A percentile compares a stretch with the other conserved stretches of the same genome.
phyloP scores from a whole-genome alignment of 2,797 vertebrate species.

The Danio aesculapii region DNA sequence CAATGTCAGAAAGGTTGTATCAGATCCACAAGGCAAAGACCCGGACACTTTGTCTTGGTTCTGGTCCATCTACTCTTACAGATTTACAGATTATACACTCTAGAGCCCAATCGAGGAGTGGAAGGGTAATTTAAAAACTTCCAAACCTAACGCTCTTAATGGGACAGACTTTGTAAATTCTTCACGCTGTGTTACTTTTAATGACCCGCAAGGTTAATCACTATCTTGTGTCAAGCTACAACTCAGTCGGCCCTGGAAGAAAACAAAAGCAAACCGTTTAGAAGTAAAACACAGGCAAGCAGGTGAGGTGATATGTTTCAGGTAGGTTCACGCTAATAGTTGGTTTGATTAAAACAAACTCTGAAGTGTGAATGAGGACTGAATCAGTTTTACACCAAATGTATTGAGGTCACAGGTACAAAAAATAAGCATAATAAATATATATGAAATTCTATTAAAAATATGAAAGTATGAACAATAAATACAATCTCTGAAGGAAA shows the following conservation, averaged over 20 bases:
- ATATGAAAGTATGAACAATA: too few species aligned
- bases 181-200: constrained; percentile 38
- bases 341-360: too few species aligned
- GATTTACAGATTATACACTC: constrained; percentile 35
- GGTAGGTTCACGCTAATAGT: too few species aligned
- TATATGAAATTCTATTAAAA: too few species aligned
- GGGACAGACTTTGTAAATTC: constrained; percentile 26
- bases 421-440: too few species aligned
- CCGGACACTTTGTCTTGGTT: constrained; percentile 11
- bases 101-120: constrained; percentile 23
- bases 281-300: background rate
- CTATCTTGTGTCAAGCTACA: constrained; percentile 5
- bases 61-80: constrained; percentile 5
- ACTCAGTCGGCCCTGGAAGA: constrained; percentile 7
- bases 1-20: constrained; percentile 24
- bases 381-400: too few species aligned
- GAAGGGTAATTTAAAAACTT: constrained; percentile 27
- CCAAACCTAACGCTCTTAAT: constrained; percentile 1
- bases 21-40: background rate
- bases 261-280: constrained; percentile 18
- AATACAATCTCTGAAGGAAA: too few species aligned
- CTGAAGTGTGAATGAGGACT: too few species aligned
- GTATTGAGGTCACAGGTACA: too few species aligned
- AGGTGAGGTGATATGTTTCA: background rate
- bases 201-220: constrained; percentile 35